Percentiles rank a stretch among this genome's conserved stretches.
phyloP scores from a whole-genome alignment of 2,888 invertebrate species.

The Troilus luridus region DNA sequence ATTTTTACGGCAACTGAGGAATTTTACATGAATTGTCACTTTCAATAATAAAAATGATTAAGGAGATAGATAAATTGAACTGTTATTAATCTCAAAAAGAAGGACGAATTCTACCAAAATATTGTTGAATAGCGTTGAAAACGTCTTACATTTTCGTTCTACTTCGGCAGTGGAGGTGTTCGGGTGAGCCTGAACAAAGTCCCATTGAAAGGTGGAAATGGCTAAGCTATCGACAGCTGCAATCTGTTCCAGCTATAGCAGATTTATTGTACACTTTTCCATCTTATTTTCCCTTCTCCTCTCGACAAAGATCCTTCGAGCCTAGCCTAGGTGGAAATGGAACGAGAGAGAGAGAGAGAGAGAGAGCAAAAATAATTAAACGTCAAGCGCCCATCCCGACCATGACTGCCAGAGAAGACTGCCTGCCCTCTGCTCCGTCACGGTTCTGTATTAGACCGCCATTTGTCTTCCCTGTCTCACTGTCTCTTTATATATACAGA shows the following conservation, averaged over 20 bases:
- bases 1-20: not conserved
- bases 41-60: not conserved
- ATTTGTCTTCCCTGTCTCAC: not conserved
- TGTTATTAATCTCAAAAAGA: not conserved
- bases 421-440: not conserved
- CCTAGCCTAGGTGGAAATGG: not conserved
- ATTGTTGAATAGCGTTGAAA: not conserved
- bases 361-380: conserved; percentile 20
- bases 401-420: not conserved
- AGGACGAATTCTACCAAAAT: not conserved
- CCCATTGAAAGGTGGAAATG: not conserved
- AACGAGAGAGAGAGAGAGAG: not conserved
- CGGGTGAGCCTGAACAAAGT: not conserved
- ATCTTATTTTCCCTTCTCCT: not conserved
- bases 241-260: not conserved
- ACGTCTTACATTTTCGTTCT: not conserved
- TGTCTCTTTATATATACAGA: not conserved
- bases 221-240: not conserved
- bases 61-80: not conserved
- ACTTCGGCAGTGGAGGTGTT: not conserved
- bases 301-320: too few species aligned
- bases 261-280: conserved; percentile 9
- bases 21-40: not conserved
- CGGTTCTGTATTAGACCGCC: not conserved
- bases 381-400: not conserved